A percentile compares a stretch with the other conserved stretches of the same genome.
Conservation (phyloP, 1,140 invertebrate genomes). For the Danaus plexippus region DNA sequence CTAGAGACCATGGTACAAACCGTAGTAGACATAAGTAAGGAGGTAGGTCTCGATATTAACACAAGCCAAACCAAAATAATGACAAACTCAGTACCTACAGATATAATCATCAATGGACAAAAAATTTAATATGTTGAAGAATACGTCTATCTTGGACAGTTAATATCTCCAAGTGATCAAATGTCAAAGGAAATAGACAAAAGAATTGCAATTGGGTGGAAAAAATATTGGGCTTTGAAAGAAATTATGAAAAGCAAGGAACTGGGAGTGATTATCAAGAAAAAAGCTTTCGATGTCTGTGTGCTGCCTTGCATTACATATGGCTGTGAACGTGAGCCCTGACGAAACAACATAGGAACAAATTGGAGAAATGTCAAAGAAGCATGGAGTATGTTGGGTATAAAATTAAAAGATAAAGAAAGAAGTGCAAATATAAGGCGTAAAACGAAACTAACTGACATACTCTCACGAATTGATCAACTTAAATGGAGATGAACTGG, state of each 20-base stretch:
- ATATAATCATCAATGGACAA: constrained; percentile 20
- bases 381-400: no score
- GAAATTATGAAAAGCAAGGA: constrained; percentile 28
- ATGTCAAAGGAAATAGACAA: constrained; percentile 19
- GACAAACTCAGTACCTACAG: constrained; percentile 24
- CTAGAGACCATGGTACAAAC: constrained; percentile 17
- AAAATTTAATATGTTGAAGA: constrained; percentile 22
- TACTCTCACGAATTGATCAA: no score
- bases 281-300: constrained; percentile 23
- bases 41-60: constrained; percentile 22
- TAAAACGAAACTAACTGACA: no score
- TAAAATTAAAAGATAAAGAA: no score
- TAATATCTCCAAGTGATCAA: constrained; percentile 16
- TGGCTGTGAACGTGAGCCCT: no score
- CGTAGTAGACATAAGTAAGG: constrained; percentile 9
- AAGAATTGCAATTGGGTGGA: constrained; percentile 23
- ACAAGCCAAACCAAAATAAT: constrained; percentile 23
- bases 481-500: no score
- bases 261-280: constrained; percentile 23
- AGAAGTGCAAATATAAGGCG: no score
- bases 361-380: no score
- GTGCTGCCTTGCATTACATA: constrained; percentile 28
- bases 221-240: constrained; percentile 25
- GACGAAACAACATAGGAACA: no score
- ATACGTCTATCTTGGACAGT: constrained; percentile 22